A percentile compares a stretch with the other conserved stretches of the same genome.
Evolutionary conservation across 2,113 vertebrate species (phyloP).

Genomic region (Ptyas mucosa): DNA sequence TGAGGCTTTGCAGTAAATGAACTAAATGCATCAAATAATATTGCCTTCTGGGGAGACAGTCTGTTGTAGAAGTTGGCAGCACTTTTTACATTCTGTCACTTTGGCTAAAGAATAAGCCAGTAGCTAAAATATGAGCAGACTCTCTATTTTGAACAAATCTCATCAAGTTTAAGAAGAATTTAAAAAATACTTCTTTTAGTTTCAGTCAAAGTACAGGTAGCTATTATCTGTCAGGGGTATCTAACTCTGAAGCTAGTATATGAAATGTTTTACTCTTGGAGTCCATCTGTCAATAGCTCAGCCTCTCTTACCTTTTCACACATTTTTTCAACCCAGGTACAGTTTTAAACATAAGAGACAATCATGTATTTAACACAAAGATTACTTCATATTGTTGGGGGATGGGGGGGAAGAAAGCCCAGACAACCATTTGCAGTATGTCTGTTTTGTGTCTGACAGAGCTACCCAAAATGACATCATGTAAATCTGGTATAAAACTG

Average conservation of each 20-base stretch:
- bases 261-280: background rate
- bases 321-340: background rate
- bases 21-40: background rate
- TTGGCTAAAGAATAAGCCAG: background rate
- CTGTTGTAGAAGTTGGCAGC: background rate
- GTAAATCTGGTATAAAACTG: background rate
- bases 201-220: background rate
- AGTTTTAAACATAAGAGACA: background rate
- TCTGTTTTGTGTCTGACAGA: background rate
- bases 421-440: background rate
- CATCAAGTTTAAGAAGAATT: background rate
- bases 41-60: background rate
- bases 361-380: background rate
- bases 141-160: background rate
- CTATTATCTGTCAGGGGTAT: background rate
- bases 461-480: background rate
- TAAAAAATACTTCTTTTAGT: background rate
- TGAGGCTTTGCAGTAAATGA: slow-evolving; percentile 13
- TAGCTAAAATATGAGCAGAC: background rate
- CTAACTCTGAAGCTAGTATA: background rate
- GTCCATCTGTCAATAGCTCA: background rate
- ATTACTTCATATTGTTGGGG: background rate
- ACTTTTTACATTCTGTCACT: slow-evolving; percentile 8
- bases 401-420: accelerated
- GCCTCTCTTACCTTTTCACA: background rate